Evolutionary conservation across 1,140 invertebrate genomes (phyloP).

Genomic region (Diorhabda sublineata): DNA sequence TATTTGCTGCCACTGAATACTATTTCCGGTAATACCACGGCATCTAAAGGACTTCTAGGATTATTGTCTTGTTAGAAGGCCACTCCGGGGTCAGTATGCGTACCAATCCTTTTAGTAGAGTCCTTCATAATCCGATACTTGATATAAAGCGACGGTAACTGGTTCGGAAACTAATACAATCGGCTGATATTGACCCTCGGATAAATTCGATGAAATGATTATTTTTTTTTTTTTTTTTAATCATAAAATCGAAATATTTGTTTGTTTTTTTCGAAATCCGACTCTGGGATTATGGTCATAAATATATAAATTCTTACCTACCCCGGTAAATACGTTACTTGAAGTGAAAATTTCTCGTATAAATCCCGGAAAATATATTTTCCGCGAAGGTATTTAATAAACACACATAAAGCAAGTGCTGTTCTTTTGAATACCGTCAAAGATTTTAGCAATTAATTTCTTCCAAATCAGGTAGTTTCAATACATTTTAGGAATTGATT

Average conservation of each 20-base stretch:
- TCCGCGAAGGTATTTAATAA: not conserved
- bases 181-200: conserved; percentile 1
- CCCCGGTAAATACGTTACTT: too few relatives aligned
- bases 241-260: too few relatives aligned
- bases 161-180: conserved; percentile 18
- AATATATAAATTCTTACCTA: too few relatives aligned
- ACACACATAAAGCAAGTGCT: conserved; percentile 11
- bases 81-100: conserved; percentile 27
- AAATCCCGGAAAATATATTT: not conserved
- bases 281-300: too few relatives aligned
- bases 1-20: conserved; percentile 21
- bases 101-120: conserved; percentile 26
- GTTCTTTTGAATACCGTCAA: conserved; percentile 20
- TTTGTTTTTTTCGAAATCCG: too few relatives aligned
- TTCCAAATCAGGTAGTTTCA: conserved; percentile 42
- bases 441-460: conserved; percentile 40
- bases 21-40: conserved; percentile 32
- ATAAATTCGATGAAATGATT: not conserved
- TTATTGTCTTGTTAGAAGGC: conserved; percentile 38
- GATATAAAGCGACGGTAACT: conserved; percentile 25
- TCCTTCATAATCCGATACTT: conserved; percentile 30
- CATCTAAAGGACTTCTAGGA: conserved; percentile 35
- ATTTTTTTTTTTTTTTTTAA: too few relatives aligned
- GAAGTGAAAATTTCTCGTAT: not conserved
- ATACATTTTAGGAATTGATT: conserved; percentile 36